Conservation (phyloP, 64 coral and sea anemone genomes). For the Dendronephthya gigantea region DNA sequence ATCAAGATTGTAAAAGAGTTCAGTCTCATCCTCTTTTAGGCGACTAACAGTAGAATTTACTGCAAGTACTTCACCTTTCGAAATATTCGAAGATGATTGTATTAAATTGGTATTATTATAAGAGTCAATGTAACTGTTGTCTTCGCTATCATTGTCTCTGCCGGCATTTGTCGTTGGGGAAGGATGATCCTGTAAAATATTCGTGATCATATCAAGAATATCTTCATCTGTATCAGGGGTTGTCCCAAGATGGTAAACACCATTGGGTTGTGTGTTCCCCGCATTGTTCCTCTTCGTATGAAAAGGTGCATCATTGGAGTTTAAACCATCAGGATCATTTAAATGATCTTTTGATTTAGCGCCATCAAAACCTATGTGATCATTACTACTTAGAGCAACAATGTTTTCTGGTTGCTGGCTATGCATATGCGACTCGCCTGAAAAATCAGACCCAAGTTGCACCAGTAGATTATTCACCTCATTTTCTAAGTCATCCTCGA, state of each 20-base stretch:
- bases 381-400: too few species aligned
- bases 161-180: not conserved
- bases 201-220: conserved; percentile 4
- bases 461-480: not conserved
- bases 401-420: too few species aligned
- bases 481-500: conserved; percentile 4
- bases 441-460: not conserved
- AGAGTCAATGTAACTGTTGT: not conserved
- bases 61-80: not conserved
- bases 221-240: not conserved
- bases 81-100: not conserved
- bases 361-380: not conserved
- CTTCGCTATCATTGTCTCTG: not conserved
- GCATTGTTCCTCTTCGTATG: too few species aligned
- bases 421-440: too few species aligned
- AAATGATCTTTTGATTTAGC: not conserved
- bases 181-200: conserved; percentile 1
- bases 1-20: not conserved
- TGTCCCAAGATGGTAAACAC: too few species aligned
- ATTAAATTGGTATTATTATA: not conserved
- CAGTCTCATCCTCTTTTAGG: not conserved
- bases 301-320: too few species aligned
- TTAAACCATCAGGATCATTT: too few species aligned
- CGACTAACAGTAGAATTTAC: not conserved
- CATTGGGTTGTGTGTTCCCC: too few species aligned